Evolutionary conservation across 2,888 invertebrate genomes (phyloP), one percentile per base, ranked within the genome.

Genomic region (Serripes groenlandicus): DNA sequence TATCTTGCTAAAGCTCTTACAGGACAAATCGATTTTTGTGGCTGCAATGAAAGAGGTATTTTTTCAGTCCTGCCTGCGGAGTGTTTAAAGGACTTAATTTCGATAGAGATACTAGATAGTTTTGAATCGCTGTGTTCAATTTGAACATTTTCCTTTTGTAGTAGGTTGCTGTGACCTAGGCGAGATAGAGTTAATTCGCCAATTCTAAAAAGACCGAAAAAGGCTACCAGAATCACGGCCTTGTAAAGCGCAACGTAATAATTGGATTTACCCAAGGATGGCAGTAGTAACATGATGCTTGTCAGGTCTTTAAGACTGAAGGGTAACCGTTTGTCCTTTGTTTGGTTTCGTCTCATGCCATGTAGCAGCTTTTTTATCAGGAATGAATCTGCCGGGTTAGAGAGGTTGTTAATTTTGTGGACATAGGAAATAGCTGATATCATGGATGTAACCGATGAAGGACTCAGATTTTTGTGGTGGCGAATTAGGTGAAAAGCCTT

Each of bases 71-170:
- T 49, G 9, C 62, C 77, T 58, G 7, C 58, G 60, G 42, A 66
- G 54, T 23, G 81, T n/a, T n/a, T n/a, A n/a, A n/a, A 81, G 26
- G 75, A 73, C 49, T 72, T 81, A 52, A 58, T 71, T 7, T 37
- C 32, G 11, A 11, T 2, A 7, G 75, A 42, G 3, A 42, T 26
- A 9, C 72, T 26, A 26, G 26, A 18, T 0, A 76, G 32, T 11
- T 5, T 11, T 0, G 21, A 54, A 18, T 37, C 37, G 9, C 35
- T 30, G 28, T 42, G 37, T 62, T 26, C 0, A n/a, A n/a, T n/a
- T n/a, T n/a, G n/a, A n/a, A n/a, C n/a, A 62, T 70, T 5, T 42
- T 68, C 26, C 4, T 64, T 28, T n/a, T 68, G 32, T 18, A 80
- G 28, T 21, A 58, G 7, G 23, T 70, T 60, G 5, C 15, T 15